phyloP scores from a whole-genome alignment of 2,888 invertebrate species.

The Brassicogethes aeneus region DNA sequence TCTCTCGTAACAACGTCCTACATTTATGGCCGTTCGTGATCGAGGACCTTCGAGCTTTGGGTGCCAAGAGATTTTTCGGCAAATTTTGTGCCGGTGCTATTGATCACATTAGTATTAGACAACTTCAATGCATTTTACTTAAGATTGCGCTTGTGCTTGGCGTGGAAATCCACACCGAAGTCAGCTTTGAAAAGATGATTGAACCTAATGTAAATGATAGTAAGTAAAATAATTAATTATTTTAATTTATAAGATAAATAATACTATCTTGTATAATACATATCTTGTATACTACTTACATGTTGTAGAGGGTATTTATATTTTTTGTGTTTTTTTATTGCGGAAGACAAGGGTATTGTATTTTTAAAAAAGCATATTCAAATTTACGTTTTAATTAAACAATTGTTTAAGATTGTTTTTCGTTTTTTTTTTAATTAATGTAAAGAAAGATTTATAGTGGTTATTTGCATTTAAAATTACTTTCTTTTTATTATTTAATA shows the following conservation, averaged over 20 bases:
- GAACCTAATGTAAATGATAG: conserved; percentile 63
- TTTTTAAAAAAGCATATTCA: too few species aligned
- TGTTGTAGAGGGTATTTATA: too few species aligned
- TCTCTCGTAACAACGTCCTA: conserved; percentile 93
- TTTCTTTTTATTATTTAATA: too few species aligned
- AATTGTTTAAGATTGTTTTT: too few species aligned
- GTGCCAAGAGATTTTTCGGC: conserved; percentile 97
- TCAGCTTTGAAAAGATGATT: conserved; percentile 77
- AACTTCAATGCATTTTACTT: conserved; percentile 89
- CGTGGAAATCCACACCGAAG: conserved; percentile 90
- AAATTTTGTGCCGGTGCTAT: conserved; percentile 98
- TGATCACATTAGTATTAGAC: conserved; percentile 96
- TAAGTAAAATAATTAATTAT: conserved; percentile 23
- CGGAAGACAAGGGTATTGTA: too few species aligned
- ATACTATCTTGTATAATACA: neutral
- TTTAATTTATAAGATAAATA: conserved; percentile 3
- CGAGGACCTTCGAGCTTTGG: conserved; percentile 84
- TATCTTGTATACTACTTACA: too few species aligned
- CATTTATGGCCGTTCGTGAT: conserved; percentile 99
- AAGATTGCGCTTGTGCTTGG: conserved; percentile 92
- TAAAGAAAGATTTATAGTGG: too few species aligned
- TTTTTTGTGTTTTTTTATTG: too few species aligned
- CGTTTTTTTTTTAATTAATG: too few species aligned
- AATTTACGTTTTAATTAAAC: too few species aligned
- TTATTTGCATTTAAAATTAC: too few species aligned